phyloP scores from a whole-genome alignment of 2,797 vertebrate species.

The Pelodytes ibericus region DNA sequence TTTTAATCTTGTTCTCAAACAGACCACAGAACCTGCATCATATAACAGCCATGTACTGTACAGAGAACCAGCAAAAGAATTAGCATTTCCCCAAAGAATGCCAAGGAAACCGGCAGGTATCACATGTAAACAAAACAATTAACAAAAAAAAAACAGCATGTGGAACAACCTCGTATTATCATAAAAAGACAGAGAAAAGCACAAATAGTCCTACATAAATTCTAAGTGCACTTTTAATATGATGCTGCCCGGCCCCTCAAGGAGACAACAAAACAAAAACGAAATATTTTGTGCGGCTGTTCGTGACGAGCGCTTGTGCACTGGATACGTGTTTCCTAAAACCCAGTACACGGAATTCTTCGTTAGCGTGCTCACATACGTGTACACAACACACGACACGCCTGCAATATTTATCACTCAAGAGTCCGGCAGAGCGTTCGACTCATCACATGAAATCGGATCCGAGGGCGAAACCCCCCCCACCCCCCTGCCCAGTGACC shows the following conservation, averaged over 20 bases:
- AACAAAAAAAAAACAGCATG: slow-evolving; percentile 42
- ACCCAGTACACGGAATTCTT: not conserved
- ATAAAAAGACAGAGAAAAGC: slow-evolving; percentile 61
- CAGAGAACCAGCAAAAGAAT: too few species aligned
- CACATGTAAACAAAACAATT: not conserved
- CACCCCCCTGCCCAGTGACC: slow-evolving; percentile 22
- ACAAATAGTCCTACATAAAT: slow-evolving; percentile 72
- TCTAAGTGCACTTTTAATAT: slow-evolving; percentile 78
- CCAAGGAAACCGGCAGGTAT: not conserved
- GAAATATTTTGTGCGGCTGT: too few species aligned
- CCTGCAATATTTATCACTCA: not conserved
- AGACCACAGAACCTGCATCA: too few species aligned
- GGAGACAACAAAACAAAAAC: slow-evolving; percentile 45
- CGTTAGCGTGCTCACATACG: not conserved
- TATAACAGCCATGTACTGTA: too few species aligned
- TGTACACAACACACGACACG: not conserved
- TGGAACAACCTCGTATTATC: slow-evolving; percentile 53
- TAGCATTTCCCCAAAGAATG: too few species aligned
- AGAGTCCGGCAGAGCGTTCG: not conserved
- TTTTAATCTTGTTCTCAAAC: too few species aligned
- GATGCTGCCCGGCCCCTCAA: slow-evolving; percentile 65
- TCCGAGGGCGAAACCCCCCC: not conserved
- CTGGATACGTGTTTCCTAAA: not conserved
- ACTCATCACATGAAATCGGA: not conserved
- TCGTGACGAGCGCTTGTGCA: too few species aligned